These are phyloP conservation scores for Podargus strigoides DNA, from an alignment of 2,797 vertebrate genomes.

Conservation along the genomic window DNA sequence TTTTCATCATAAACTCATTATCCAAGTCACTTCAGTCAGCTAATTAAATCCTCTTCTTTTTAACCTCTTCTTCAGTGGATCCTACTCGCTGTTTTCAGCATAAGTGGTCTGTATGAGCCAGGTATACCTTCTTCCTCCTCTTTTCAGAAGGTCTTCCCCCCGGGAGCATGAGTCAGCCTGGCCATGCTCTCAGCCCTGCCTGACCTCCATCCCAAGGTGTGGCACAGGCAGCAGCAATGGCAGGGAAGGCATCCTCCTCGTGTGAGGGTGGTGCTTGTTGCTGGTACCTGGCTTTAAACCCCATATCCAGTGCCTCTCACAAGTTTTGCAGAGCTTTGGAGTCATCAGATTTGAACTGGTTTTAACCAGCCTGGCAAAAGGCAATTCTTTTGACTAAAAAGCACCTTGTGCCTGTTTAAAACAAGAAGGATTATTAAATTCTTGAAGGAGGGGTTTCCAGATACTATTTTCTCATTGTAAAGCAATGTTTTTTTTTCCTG, in stretches of 20 bases:
- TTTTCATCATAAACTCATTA: background rate
- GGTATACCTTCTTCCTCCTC: background rate
- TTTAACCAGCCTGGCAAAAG: background rate
- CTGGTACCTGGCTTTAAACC: background rate
- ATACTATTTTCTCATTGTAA: background rate
- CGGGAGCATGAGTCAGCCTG: rapidly evolving
- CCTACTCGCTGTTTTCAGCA: background rate
- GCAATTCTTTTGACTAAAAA: background rate
- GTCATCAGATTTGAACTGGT: background rate
- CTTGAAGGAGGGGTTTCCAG: background rate
- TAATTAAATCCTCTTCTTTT: background rate
- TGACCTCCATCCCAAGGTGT: background rate
- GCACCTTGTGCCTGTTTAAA: background rate
- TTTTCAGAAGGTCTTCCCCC: background rate
- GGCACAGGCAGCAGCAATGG: background rate
- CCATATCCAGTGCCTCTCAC: background rate
- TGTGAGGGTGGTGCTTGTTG: background rate
- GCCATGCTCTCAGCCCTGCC: background rate
- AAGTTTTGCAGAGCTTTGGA: background rate
- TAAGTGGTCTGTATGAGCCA: background rate
- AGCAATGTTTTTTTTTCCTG: background rate
- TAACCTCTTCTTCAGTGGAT: background rate
- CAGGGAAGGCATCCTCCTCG: background rate
- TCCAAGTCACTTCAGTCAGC: background rate
- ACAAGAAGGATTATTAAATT: background rate